phyloP scores from a whole-genome alignment of 2,113 vertebrate genomes.

The Pteropus alecto region DNA sequence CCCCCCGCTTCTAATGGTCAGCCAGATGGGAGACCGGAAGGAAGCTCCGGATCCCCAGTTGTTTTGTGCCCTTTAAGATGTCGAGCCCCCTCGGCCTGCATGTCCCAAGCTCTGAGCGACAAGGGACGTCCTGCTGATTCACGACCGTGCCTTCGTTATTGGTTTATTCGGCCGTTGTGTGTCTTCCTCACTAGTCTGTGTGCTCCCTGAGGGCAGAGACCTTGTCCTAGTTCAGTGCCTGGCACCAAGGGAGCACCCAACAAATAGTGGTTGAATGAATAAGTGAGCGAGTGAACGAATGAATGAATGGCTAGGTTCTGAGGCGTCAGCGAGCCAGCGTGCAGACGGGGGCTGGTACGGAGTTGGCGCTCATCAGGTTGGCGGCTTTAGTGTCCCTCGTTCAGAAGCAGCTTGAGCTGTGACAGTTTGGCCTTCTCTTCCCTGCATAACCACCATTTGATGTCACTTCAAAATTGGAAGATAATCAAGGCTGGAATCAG shows the following conservation, averaged over 20 bases:
- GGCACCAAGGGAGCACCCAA: background rate
- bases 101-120: background rate
- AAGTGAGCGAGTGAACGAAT: background rate
- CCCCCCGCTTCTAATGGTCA: background rate
- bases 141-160: too few relatives aligned
- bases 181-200: background rate
- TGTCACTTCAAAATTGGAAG: background rate
- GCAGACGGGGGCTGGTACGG: background rate
- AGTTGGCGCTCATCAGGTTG: background rate
- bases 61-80: background rate
- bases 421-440: background rate
- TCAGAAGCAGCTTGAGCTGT: background rate
- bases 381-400: background rate
- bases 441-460: background rate
- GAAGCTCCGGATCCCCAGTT: rapidly evolving
- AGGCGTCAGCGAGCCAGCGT: background rate
- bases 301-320: background rate
- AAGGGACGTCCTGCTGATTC: background rate
- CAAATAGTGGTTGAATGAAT: background rate
- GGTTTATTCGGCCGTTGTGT: background rate
- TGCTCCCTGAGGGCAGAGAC: background rate
- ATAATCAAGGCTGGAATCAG: background rate
- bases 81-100: background rate
- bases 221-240: background rate
- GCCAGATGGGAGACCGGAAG: background rate